phyloP scores from a whole-genome alignment of 2,888 invertebrate species.

The Cephonodes hylas region DNA sequence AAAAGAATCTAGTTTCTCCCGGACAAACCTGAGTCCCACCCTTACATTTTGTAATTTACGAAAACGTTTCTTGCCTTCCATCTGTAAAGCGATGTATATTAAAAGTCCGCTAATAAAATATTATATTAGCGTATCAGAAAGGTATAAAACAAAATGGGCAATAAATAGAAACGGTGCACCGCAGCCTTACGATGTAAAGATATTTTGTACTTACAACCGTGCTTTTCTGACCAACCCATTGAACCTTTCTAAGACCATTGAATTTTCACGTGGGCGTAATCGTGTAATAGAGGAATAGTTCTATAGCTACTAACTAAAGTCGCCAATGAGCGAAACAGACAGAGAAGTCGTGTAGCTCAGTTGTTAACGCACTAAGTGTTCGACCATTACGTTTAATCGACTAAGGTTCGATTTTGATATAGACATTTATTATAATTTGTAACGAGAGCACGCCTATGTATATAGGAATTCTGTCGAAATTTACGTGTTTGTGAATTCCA shows the following conservation, averaged over 20 bases:
- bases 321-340: background rate
- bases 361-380: background rate
- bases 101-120: too few relatives aligned
- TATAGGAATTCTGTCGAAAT: too few relatives aligned
- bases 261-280: conserved; percentile 4
- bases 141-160: too few relatives aligned
- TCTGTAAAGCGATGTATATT: too few relatives aligned
- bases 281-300: background rate
- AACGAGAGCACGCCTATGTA: too few relatives aligned
- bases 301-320: background rate
- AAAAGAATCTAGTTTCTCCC: too few relatives aligned
- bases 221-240: conserved; percentile 5
- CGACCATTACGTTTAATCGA: background rate
- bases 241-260: conserved; percentile 9
- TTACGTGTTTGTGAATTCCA: too few relatives aligned
- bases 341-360: background rate
- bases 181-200: conserved; percentile 1
- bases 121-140: too few relatives aligned
- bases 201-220: conserved; percentile 4
- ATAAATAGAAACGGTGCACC: background rate
- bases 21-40: too few relatives aligned
- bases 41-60: too few relatives aligned
- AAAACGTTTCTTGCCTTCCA: too few relatives aligned
- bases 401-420: background rate
- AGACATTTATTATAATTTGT: too few relatives aligned